Percentiles rank a stretch among this genome's conserved stretches.
Evolutionary conservation across 2,797 vertebrate species (phyloP).

Genomic region (Lophura swinhoii): DNA sequence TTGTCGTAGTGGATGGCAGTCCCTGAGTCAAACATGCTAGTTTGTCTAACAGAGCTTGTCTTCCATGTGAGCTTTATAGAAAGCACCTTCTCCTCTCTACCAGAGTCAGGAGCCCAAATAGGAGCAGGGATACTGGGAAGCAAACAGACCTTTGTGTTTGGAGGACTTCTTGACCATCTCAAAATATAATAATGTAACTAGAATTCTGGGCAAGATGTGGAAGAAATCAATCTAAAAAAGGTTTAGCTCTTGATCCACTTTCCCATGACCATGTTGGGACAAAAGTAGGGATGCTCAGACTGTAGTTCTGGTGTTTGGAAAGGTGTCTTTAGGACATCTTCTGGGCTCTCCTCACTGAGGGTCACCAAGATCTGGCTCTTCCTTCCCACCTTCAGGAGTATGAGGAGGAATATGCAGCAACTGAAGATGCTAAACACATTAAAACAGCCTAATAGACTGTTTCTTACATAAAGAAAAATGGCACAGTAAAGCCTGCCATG

Average conservation of each 20-base stretch:
- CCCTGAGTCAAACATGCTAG: neutral
- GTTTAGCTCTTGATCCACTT: neutral
- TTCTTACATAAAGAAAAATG: neutral
- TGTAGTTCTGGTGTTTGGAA: neutral
- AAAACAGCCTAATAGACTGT: neutral
- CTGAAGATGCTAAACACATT: neutral
- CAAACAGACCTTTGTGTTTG: neutral
- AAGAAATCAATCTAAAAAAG: neutral
- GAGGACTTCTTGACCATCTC: neutral
- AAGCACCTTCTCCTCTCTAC: neutral
- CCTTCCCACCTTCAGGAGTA: neutral
- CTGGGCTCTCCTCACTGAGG: neutral
- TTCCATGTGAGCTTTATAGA: accelerated
- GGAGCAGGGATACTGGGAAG: neutral
- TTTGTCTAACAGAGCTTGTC: neutral
- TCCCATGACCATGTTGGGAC: accelerated
- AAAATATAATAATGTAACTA: neutral
- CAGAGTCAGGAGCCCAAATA: neutral
- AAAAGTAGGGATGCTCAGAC: neutral
- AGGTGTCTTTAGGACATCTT: neutral
- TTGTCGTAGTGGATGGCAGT: neutral
- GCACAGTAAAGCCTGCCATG: neutral
- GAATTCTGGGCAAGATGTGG: neutral
- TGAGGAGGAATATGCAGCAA: neutral
- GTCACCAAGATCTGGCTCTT: neutral